These are phyloP conservation scores for Lasioglossum vierecki DNA, from an alignment of 2,888 invertebrate species.

Conservation along the genomic window DNA sequence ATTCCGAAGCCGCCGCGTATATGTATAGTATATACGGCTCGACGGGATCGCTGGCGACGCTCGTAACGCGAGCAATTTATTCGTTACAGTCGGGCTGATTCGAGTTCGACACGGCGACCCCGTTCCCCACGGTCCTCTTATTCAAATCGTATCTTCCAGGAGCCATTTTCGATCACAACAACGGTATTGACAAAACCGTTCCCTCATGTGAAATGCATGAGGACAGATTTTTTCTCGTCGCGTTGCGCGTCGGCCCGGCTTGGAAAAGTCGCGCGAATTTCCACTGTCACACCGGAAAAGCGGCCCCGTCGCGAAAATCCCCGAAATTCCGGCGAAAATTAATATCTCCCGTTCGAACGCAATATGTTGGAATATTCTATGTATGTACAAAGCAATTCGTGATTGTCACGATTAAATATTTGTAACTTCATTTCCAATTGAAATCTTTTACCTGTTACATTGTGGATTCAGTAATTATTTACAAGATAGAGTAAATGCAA, in stretches of 20 bases:
- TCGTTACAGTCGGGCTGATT: conserved; percentile 76
- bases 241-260: not conserved
- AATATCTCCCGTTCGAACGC: not conserved
- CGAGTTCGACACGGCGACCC: conserved; percentile 68
- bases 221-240: conserved; percentile 59
- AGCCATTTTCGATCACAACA: conserved; percentile 80
- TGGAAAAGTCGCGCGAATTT: conserved; percentile 44
- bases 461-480: no score
- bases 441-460: no score
- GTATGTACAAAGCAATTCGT: not conserved
- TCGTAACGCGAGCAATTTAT: conserved; percentile 77
- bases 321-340: not conserved
- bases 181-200: conserved; percentile 79
- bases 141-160: conserved; percentile 79
- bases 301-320: not conserved
- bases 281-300: conserved; percentile 1
- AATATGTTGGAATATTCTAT: not conserved
- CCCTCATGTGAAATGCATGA: conserved; percentile 78
- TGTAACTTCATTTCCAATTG: no score
- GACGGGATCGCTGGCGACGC: conserved; percentile 59
- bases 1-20: conserved; percentile 59
- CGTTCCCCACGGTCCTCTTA: conserved; percentile 72
- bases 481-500: not conserved
- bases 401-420: no score
- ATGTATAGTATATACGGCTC: conserved; percentile 36